Conservation (phyloP, 2,888 invertebrate species). For the Lingula anatina region DNA sequence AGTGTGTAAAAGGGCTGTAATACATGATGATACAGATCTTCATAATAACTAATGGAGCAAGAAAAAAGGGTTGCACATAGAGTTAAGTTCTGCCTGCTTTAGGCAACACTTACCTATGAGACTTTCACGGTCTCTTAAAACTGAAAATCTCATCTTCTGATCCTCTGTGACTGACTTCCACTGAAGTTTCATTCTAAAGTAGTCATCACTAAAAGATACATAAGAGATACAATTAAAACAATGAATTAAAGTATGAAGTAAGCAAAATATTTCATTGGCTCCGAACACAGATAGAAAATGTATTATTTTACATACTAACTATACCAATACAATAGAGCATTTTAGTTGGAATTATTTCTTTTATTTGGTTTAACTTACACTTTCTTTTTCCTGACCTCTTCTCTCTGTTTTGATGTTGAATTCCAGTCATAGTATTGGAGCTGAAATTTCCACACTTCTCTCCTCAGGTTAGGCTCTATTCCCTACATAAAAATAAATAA, state of each 20-base stretch:
- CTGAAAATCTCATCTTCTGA: slow-evolving; percentile 83
- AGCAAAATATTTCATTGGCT: too few species aligned
- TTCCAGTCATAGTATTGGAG: slow-evolving; percentile 84
- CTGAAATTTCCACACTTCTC: slow-evolving; percentile 90
- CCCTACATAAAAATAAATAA: slow-evolving; percentile 60
- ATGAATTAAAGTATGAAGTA: too few species aligned
- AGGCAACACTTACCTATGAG: slow-evolving; percentile 71
- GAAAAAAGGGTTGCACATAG: too few species aligned
- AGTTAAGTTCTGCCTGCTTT: too few species aligned
- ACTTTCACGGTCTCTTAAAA: slow-evolving; percentile 84
- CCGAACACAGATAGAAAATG: too few species aligned
- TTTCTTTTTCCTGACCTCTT: slow-evolving; percentile 65
- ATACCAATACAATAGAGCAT: too few species aligned
- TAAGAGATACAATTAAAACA: slow-evolving; percentile 5
- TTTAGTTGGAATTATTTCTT: too few species aligned
- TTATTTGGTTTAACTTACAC: too few species aligned
- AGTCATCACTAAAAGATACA: slow-evolving; percentile 62
- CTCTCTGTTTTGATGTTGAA: slow-evolving; percentile 68
- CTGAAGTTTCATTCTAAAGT: slow-evolving; percentile 92
- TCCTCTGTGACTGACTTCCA: slow-evolving; percentile 85
- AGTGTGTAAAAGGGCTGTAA: too few species aligned
- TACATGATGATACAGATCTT: too few species aligned
- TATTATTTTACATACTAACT: too few species aligned
- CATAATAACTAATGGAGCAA: too few species aligned
- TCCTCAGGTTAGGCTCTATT: slow-evolving; percentile 61